Conservation (phyloP, 2,113 vertebrate genomes). For the Dasypus novemcinctus region DNA sequence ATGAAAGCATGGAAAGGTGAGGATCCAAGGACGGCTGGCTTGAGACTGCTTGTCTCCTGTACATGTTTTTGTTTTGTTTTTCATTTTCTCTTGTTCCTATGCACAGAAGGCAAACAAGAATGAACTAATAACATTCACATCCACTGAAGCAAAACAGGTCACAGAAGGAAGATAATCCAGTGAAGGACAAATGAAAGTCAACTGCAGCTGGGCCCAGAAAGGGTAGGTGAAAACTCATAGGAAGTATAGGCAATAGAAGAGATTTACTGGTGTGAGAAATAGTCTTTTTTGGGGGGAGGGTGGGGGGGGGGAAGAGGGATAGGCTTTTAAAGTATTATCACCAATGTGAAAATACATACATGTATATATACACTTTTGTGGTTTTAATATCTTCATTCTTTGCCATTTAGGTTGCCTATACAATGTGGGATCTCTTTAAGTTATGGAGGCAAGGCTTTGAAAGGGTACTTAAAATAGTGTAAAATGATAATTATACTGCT, state of each 20-base stretch:
- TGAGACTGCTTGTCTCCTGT: neutral
- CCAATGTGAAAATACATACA: neutral
- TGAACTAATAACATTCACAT: neutral
- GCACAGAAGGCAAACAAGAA: constrained; percentile 56
- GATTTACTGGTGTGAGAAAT: neutral
- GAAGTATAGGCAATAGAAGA: neutral
- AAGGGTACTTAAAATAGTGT: neutral
- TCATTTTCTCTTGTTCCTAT: neutral
- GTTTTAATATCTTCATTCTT: neutral
- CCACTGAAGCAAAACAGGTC: constrained; percentile 68
- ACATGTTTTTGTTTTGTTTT: constrained; percentile 10
- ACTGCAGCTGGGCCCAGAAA: neutral
- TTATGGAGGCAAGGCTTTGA: neutral
- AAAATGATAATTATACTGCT: neutral
- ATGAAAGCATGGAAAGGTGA: neutral
- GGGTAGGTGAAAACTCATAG: neutral
- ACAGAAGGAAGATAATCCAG: constrained; percentile 28
- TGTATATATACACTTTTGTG: neutral
- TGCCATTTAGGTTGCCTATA: neutral
- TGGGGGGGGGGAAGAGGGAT: neutral
- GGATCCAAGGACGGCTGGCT: neutral
- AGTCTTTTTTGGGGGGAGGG: neutral
- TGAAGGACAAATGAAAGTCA: constrained; percentile 46
- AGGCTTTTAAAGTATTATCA: neutral
- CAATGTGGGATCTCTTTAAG: neutral